phyloP scores from a whole-genome alignment of 2,888 invertebrate genomes.

The Cerceris rybyensis region DNA sequence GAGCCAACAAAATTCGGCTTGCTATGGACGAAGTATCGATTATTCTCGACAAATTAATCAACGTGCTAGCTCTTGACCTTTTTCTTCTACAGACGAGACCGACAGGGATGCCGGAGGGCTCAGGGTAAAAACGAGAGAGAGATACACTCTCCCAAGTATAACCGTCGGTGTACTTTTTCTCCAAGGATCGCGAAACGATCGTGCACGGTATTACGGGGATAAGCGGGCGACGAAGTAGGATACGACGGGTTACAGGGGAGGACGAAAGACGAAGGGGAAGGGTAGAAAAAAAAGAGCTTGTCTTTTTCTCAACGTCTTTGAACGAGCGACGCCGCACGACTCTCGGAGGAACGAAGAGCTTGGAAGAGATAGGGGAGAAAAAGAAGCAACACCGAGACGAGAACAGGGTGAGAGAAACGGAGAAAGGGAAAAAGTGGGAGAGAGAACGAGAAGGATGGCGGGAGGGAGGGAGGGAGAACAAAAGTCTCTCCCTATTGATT shows the following conservation, averaged over 20 bases:
- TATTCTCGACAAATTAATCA: background rate
- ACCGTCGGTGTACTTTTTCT: slow-evolving; percentile 17
- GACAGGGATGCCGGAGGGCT: background rate
- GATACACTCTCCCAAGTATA: background rate
- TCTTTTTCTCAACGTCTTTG: slow-evolving; percentile 45
- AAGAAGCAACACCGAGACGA: slow-evolving; percentile 22
- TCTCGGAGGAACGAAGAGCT: slow-evolving; percentile 15
- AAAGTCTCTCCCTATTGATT: slow-evolving; percentile 66
- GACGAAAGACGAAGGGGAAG: background rate
- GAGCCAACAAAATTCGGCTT: background rate
- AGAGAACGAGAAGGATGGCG: slow-evolving; percentile 8
- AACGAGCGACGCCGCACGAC: slow-evolving; percentile 18
- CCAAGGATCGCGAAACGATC: slow-evolving; percentile 23
- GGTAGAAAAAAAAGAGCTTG: slow-evolving; percentile 31
- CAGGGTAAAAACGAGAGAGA: background rate
- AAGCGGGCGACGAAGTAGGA: slow-evolving; percentile 10
- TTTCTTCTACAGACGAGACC: background rate
- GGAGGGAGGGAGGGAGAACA: slow-evolving; percentile 31
- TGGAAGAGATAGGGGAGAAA: slow-evolving; percentile 25
- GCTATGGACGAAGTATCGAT: slow-evolving; percentile 3
- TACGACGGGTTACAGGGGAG: background rate
- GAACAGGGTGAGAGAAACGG: slow-evolving; percentile 1
- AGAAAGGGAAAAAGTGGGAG: slow-evolving; percentile 14
- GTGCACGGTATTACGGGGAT: background rate
- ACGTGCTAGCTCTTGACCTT: background rate